Evolutionary conservation across 2,113 vertebrate genomes (phyloP), one percentile per base, ranked within the genome.

Genomic region (Mormoops blainvillei): DNA sequence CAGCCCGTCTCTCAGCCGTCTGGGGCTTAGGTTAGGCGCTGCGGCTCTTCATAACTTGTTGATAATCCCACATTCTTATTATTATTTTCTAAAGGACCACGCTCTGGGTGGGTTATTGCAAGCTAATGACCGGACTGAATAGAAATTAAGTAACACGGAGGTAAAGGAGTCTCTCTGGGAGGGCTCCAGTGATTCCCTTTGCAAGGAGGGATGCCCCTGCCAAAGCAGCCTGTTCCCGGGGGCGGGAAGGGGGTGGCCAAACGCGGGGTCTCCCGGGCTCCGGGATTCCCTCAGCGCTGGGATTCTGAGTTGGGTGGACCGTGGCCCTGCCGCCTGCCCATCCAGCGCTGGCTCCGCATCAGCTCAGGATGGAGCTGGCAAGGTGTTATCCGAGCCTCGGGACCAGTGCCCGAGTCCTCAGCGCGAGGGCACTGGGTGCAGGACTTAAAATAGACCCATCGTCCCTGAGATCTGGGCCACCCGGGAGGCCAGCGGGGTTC

Each of bases 391-490:
- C 41, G 71, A 94, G 94, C 84, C 28, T 3, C 38, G 41, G 96
- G 88, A 36, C 20, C 50, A 0, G 50, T 15, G 92, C 95, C 87
- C 1, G 41, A 5, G 87, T 58, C 74, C 89, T 70, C 61, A 16
- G 91, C 38, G 43, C 3, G 74, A 85, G 68, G 56, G 83, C 89
- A 45, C 28, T 10, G 58, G 80, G 65, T 73, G 80, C 87, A 67
- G 67, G 36, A 58, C 87, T 92, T 94, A 93, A 97, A 96, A 98
- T 94, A 96, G 94, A 92, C 15, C 19, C 1, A 2, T 20, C 7
- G 28, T 74, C 18, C 45, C 50, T 54, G 95, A 85, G 82, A 88
- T 93, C 86, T 73, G 85, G 63, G 54, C 13, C 5, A 24, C 28
- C 26, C 18, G 28, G 7, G 48, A 70, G 81, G 48, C 19, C 94